phyloP scores from a whole-genome alignment of 2,888 invertebrate genomes.

The Argynnis bischoffii region DNA sequence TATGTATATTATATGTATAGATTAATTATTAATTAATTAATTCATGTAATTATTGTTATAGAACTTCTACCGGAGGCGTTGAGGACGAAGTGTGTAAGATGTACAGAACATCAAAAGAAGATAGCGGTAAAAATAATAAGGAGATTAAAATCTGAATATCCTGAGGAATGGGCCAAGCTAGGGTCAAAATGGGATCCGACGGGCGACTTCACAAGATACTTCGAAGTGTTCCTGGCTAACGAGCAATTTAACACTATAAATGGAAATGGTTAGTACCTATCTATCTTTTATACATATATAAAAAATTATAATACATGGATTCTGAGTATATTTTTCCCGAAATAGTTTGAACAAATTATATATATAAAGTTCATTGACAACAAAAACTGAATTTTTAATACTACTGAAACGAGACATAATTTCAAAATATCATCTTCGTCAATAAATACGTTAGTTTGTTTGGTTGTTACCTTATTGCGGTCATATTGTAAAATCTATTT shows the following conservation, averaged over 20 bases:
- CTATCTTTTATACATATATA: neutral
- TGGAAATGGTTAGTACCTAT: constrained; percentile 56
- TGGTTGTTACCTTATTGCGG: too few species aligned
- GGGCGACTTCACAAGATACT: constrained; percentile 82
- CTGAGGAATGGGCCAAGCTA: constrained; percentile 86
- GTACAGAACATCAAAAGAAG: constrained; percentile 85
- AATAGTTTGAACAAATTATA: too few species aligned
- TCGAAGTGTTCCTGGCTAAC: constrained; percentile 69
- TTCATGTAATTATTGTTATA: constrained; percentile 49
- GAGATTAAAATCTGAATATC: constrained; percentile 83
- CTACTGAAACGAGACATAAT: too few species aligned
- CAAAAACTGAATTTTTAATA: neutral
- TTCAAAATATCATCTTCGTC: too few species aligned
- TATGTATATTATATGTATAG: too few species aligned
- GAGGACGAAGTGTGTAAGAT: constrained; percentile 84
- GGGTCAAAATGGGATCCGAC: constrained; percentile 87
- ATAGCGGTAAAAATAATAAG: constrained; percentile 86
- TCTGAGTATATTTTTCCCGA: too few species aligned
- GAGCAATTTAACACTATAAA: constrained; percentile 66
- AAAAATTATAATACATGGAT: too few species aligned
- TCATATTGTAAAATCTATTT: too few species aligned
- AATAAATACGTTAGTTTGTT: too few species aligned
- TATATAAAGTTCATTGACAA: too few species aligned
- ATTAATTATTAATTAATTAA: neutral
- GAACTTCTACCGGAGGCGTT: constrained; percentile 88